Evolutionary conservation across 2,113 vertebrate species (phyloP).

Genomic region (Elephas maximus): DNA sequence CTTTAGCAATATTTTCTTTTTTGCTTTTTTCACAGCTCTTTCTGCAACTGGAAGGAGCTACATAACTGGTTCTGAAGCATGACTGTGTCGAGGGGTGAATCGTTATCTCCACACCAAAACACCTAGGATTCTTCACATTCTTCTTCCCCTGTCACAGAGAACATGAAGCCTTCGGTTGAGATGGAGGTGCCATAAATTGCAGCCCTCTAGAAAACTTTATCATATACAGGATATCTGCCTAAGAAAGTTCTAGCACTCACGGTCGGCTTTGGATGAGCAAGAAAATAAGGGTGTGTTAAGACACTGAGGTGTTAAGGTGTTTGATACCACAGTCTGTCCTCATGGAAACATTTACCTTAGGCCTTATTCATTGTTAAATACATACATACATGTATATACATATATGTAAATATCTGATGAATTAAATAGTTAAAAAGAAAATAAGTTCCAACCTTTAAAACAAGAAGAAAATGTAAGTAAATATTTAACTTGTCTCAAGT

Average conservation of each 20-base stretch:
- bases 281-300: background rate
- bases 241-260: background rate
- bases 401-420: background rate
- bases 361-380: background rate
- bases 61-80: background rate
- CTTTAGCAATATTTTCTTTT: background rate
- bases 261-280: background rate
- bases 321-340: background rate
- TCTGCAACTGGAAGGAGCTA: background rate
- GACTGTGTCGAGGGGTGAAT: too few species aligned
- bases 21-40: background rate
- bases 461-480: constrained; percentile 5
- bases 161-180: background rate
- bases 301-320: background rate
- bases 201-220: background rate
- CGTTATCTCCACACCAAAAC: too few species aligned
- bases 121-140: background rate
- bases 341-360: background rate
- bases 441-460: background rate
- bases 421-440: constrained; percentile 44
- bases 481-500: background rate
- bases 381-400: background rate
- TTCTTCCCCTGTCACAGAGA: background rate
- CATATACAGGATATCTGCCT: background rate
- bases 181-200: background rate